Evolutionary conservation across 2,113 vertebrate genomes (phyloP).

Genomic region (Psephotus haematonotus): DNA sequence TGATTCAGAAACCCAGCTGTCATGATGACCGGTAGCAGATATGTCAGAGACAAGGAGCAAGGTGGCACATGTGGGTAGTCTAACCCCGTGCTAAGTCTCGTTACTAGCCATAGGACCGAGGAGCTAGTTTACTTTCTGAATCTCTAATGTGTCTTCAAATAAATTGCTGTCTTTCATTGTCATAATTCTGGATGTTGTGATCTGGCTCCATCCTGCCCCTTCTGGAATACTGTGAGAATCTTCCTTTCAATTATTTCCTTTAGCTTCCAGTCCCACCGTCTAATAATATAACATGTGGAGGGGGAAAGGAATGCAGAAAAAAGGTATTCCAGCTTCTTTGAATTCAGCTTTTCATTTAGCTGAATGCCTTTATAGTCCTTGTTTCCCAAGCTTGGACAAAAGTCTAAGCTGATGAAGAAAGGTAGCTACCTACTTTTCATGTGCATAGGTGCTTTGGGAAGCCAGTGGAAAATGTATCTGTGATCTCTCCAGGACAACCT

Average conservation of each 20-base stretch:
- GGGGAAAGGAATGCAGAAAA: neutral
- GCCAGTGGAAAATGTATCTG: neutral
- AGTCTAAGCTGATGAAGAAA: constrained; percentile 7
- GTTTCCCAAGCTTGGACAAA: neutral
- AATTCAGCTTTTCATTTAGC: constrained; percentile 37
- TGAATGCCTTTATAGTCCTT: neutral
- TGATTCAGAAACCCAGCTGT: neutral
- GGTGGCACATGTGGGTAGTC: neutral
- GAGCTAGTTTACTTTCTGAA: neutral
- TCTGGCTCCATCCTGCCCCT: neutral
- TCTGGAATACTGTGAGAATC: neutral
- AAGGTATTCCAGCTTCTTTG: neutral
- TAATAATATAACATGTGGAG: neutral
- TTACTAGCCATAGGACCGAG: neutral
- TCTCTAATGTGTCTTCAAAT: neutral
- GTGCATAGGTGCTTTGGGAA: neutral
- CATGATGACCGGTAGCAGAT: neutral
- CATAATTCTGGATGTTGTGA: neutral
- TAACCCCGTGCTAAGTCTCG: neutral
- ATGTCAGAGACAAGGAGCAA: neutral
- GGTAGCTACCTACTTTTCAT: neutral
- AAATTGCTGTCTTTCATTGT: neutral
- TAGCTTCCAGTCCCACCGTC: neutral
- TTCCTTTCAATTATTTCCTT: constrained; percentile 50
- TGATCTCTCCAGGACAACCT: neutral